Conservation (phyloP, 2,888 invertebrate genomes). For the Mellilla xanthometata region DNA sequence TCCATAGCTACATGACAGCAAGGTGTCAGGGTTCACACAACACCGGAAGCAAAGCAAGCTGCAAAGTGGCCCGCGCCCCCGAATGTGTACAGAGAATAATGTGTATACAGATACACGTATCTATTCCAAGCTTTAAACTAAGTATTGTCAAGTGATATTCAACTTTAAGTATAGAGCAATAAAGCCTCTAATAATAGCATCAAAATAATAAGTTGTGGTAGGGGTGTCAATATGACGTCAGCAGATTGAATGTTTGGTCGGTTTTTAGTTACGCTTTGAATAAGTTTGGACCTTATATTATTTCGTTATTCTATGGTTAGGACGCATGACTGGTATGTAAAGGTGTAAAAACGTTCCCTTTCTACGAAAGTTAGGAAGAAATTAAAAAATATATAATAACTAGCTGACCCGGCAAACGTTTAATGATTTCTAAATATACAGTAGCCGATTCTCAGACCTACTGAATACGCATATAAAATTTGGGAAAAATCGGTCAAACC, state of each 20-base stretch:
- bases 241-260: slow-evolving; percentile 59
- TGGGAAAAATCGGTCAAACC: too few relatives aligned
- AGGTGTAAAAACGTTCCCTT: slow-evolving; percentile 29
- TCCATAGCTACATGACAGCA: slow-evolving; percentile 56
- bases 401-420: too few relatives aligned
- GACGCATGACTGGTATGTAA: slow-evolving; percentile 48
- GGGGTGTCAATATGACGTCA: slow-evolving; percentile 51
- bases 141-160: slow-evolving; percentile 14
- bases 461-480: too few relatives aligned
- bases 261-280: slow-evolving; percentile 45
- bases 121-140: background rate
- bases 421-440: too few relatives aligned
- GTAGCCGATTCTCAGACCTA: too few relatives aligned
- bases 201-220: slow-evolving; percentile 19
- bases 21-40: slow-evolving; percentile 71
- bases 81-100: slow-evolving; percentile 32
- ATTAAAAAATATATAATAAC: too few relatives aligned
- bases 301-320: too few relatives aligned
- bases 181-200: background rate
- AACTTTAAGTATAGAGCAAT: slow-evolving; percentile 14
- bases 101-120: slow-evolving; percentile 24
- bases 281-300: slow-evolving; percentile 26
- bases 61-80: slow-evolving; percentile 57
- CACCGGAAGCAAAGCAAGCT: slow-evolving; percentile 71
- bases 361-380: too few relatives aligned